phyloP scores from a whole-genome alignment of 2,113 vertebrate genomes.

The Brachionichthys hirsutus region DNA sequence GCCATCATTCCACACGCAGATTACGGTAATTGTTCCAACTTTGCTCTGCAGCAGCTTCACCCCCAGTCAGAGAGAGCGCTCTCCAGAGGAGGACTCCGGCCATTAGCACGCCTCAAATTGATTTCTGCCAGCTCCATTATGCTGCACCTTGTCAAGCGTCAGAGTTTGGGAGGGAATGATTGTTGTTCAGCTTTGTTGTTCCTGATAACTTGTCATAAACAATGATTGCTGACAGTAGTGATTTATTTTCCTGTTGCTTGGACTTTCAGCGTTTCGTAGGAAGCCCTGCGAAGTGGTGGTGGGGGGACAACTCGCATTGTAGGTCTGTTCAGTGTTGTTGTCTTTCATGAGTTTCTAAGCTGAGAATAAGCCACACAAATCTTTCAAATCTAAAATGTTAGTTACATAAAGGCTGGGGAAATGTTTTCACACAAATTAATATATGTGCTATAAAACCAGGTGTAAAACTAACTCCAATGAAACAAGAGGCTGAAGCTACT shows the following conservation, averaged over 20 bases:
- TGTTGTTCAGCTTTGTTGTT: constrained; percentile 25
- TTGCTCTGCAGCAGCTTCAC: constrained; percentile 48
- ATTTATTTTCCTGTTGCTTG: background rate
- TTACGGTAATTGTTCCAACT: constrained; percentile 68
- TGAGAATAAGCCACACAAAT: too few relatives aligned
- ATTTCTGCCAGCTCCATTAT: constrained; percentile 57
- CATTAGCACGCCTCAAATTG: constrained; percentile 54
- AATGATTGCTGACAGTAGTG: constrained; percentile 3
- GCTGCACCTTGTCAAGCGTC: constrained; percentile 29
- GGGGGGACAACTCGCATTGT: too few relatives aligned
- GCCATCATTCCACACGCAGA: constrained; percentile 53
- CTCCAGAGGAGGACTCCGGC: constrained; percentile 51
- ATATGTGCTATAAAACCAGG: too few relatives aligned
- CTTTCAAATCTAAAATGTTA: too few relatives aligned
- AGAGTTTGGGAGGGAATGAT: constrained; percentile 21
- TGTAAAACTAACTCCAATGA: too few relatives aligned
- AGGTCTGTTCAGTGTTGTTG: too few relatives aligned
- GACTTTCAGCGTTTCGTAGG: too few relatives aligned
- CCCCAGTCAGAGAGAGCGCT: constrained; percentile 58
- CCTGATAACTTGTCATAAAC: constrained; percentile 18
- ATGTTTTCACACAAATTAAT: too few relatives aligned
- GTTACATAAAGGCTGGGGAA: too few relatives aligned
- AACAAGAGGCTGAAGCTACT: too few relatives aligned
- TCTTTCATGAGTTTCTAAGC: too few relatives aligned
- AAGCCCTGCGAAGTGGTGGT: too few relatives aligned